phyloP scores from a whole-genome alignment of 2,113 vertebrate genomes.

The Pterophyllum scalare region DNA sequence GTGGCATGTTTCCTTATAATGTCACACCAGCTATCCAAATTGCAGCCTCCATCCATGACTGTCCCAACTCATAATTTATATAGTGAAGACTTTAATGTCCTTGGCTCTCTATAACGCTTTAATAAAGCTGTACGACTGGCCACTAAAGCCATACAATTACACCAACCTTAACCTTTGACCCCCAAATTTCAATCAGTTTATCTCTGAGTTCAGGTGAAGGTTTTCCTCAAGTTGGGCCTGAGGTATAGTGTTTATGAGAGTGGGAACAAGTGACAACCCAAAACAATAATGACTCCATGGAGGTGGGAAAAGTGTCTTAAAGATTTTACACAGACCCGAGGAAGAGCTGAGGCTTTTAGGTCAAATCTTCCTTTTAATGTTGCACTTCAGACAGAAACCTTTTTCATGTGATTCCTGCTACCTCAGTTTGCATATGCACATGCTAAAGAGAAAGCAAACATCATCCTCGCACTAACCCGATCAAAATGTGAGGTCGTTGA shows the following conservation, averaged over 20 bases:
- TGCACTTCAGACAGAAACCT: not conserved
- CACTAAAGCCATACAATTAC: fast-evolving
- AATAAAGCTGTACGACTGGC: not conserved
- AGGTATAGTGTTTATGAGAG: not conserved
- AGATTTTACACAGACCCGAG: not conserved
- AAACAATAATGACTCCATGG: not conserved
- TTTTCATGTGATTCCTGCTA: not conserved
- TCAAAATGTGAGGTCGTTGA: not conserved
- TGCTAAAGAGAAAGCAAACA: not conserved
- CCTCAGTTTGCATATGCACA: not conserved
- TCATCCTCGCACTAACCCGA: not conserved
- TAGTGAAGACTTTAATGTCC: not conserved
- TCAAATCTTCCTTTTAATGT: not conserved
- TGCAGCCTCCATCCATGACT: not conserved
- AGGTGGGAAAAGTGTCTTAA: not conserved
- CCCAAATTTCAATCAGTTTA: not conserved
- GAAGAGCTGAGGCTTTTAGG: not conserved
- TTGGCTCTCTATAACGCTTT: not conserved
- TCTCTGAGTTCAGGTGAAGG: not conserved
- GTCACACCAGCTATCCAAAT: fast-evolving
- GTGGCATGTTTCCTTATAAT: not conserved
- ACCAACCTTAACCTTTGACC: not conserved
- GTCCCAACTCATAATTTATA: no score
- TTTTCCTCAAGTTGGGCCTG: not conserved
- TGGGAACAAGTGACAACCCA: not conserved